Percentiles rank a stretch among this genome's conserved stretches.
These are phyloP conservation scores for Holotrichia oblita DNA, from an alignment of 1,140 invertebrate species.

Conservation along the genomic window DNA sequence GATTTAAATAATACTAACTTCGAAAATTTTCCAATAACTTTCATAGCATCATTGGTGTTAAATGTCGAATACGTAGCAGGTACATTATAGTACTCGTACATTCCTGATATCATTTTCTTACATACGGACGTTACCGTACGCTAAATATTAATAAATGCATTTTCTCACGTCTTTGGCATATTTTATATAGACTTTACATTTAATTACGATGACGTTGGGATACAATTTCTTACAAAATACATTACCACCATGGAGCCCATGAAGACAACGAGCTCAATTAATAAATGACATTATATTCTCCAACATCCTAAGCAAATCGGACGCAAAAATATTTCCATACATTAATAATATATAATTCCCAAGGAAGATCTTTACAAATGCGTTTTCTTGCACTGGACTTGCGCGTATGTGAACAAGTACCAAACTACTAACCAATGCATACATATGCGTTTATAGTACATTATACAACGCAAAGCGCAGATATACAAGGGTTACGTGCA, in stretches of 20 bases:
- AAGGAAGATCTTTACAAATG: conserved; percentile 31
- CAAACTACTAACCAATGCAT: not conserved
- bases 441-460: not conserved
- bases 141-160: too few species aligned
- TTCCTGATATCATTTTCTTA: too few species aligned
- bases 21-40: too few species aligned
- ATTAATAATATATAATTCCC: conserved; percentile 30
- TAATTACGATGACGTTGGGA: too few species aligned
- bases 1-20: too few species aligned
- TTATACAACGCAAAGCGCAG: not conserved
- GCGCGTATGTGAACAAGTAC: not conserved
- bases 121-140: too few species aligned
- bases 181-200: too few species aligned
- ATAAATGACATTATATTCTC: not conserved
- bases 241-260: not conserved
- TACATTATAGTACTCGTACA: too few species aligned
- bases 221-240: not conserved
- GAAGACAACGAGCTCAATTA: conserved; percentile 27
- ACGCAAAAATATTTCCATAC: not conserved
- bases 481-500: conserved; percentile 15
- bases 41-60: too few species aligned
- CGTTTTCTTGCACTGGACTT: not conserved
- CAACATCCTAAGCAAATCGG: conserved; percentile 7
- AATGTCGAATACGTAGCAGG: too few species aligned
- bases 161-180: too few species aligned